phyloP scores from a whole-genome alignment of 2,888 invertebrate species.

The Hydraecia micacea region DNA sequence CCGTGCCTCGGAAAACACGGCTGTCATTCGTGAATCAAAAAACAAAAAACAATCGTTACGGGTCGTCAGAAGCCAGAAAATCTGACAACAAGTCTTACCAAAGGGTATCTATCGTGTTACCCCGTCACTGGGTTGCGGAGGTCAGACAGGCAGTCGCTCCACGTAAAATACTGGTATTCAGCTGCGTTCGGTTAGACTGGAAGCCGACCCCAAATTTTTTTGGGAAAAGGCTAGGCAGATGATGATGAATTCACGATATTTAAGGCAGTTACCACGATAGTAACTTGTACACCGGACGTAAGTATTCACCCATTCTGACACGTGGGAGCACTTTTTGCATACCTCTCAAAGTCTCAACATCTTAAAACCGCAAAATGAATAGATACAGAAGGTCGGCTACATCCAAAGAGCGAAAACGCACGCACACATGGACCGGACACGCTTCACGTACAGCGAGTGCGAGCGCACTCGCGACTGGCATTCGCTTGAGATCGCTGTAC shows the following conservation, averaged over 20 bases:
- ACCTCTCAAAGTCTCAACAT: not conserved
- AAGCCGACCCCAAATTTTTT: not conserved
- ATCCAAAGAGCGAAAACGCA: not conserved
- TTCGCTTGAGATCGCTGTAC: not conserved
- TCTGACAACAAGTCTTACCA: not conserved
- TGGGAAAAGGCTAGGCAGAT: not conserved
- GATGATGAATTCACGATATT: constrained; percentile 8
- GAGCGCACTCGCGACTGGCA: not conserved
- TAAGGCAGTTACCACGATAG: not conserved
- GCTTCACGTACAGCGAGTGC: constrained; percentile 1
- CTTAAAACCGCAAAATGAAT: not conserved
- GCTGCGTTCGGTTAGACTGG: not conserved
- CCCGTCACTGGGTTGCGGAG: not conserved
- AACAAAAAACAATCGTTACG: not conserved
- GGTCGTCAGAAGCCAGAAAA: not conserved
- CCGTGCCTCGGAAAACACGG: not conserved
- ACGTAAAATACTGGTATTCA: not conserved
- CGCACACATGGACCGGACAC: not conserved
- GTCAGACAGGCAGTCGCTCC: not conserved
- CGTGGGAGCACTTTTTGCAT: constrained; percentile 18
- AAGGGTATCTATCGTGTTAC: not conserved
- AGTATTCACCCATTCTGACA: not conserved
- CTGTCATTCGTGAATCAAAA: not conserved
- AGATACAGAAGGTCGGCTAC: not conserved
- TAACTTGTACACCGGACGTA: constrained; percentile 14